Percentiles rank a stretch among this genome's conserved stretches.
Conservation (phyloP, 2,797 vertebrate genomes). For the Valencia hispanica region DNA sequence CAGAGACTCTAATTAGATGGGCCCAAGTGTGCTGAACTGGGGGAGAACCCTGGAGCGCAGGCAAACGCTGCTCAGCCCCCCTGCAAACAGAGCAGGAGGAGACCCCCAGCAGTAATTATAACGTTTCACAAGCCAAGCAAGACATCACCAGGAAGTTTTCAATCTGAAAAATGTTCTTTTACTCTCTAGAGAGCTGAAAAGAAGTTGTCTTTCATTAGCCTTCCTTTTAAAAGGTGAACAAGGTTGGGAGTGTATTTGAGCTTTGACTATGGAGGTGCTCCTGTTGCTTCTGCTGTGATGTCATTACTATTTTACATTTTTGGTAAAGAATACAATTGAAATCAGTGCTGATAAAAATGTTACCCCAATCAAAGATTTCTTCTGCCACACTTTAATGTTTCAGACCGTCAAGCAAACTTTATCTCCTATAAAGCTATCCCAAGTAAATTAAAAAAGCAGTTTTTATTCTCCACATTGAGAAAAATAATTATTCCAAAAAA, state of each 20-base stretch:
- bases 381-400: not conserved
- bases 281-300: conserved; percentile 46
- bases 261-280: conserved; percentile 61
- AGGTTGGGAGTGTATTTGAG: conserved; percentile 27
- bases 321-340: conserved; percentile 15
- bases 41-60: conserved; percentile 77
- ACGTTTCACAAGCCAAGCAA: conserved; percentile 84
- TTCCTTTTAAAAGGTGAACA: conserved; percentile 46
- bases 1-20: conserved; percentile 82
- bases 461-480: not conserved
- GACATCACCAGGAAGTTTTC: conserved; percentile 83
- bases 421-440: not conserved
- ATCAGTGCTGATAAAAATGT: conserved; percentile 1
- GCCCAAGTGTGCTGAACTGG: conserved; percentile 81
- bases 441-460: not conserved
- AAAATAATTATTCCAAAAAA: not conserved
- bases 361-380: not conserved
- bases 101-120: conserved; percentile 84
- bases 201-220: conserved; percentile 74
- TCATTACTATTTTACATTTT: conserved; percentile 46
- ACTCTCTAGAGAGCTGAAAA: conserved; percentile 67
- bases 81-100: conserved; percentile 76
- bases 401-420: not conserved
- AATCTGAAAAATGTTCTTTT: conserved; percentile 74
- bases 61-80: conserved; percentile 72